Conservation (phyloP, 1,140 invertebrate genomes). For the Diorhabda sublineata region DNA sequence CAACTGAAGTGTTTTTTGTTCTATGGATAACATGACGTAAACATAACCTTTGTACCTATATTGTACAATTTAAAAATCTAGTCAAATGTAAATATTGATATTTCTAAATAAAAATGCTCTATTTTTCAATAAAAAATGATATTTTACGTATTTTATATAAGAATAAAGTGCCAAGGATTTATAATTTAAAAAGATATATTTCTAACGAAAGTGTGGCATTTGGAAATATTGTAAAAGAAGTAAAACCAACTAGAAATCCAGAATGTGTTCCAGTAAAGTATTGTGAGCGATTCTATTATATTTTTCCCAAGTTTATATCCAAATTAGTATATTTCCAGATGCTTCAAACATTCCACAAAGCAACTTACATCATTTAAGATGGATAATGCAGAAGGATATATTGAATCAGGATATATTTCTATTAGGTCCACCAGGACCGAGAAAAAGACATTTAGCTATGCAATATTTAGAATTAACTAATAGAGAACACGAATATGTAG, state of each 20-base stretch:
- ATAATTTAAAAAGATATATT: conserved; percentile 48
- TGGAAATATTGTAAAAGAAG: conserved; percentile 66
- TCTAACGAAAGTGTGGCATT: conserved; percentile 62
- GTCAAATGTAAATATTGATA: conserved; percentile 13
- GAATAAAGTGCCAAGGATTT: conserved; percentile 23
- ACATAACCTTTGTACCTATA: conserved; percentile 33
- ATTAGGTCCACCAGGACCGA: conserved; percentile 82
- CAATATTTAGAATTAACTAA: conserved; percentile 85
- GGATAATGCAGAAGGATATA: conserved; percentile 93
- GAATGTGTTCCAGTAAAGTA: conserved; percentile 83
- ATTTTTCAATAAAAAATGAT: conserved; percentile 3
- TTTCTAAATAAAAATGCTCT: not conserved
- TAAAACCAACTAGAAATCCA: conserved; percentile 60
- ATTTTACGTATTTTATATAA: conserved; percentile 13
- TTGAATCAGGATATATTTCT: conserved; percentile 94
- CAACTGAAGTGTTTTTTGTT: too few relatives aligned
- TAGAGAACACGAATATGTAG: conserved; percentile 88
- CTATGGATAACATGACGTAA: not conserved
- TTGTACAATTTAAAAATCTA: conserved; percentile 14
- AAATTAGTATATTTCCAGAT: conserved; percentile 30
- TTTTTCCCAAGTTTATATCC: not conserved
- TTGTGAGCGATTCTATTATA: conserved; percentile 54
- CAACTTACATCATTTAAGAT: conserved; percentile 76
- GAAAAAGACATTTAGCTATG: conserved; percentile 69
- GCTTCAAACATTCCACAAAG: conserved; percentile 57